Evolutionary conservation across 2,113 vertebrate species (phyloP), one percentile per base, ranked within the genome.

Genomic region (Herpetotheres cachinnans): DNA sequence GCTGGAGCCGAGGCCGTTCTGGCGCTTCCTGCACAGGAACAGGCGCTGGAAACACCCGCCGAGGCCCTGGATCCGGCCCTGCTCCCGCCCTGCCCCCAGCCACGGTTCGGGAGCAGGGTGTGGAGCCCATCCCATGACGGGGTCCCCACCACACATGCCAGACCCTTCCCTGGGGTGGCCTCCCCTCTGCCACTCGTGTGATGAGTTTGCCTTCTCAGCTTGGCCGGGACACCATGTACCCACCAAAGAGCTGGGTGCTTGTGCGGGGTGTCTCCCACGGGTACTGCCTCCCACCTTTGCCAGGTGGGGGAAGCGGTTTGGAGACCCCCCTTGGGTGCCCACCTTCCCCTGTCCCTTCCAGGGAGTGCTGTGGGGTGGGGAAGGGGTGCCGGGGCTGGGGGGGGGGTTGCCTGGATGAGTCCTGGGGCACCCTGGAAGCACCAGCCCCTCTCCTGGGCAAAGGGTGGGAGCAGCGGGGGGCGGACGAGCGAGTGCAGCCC

Each of bases 21-120:
- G 82, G 36, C 6, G 59, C 82, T 96, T 97, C 96, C 96, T 96
- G 96, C 25, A 3, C 91, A 92, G 95, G 94, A 97, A 88, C 93
- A 88, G 74, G 76, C 79, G 3, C 89, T 95, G 96, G 94, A 32
- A 95, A 92, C 91, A 86, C 90, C 90, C 92, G 16, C 54, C 65
- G 1, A 26, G 72, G 80, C 67, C 16, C 49, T 8, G 76, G 81
- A 93, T 96, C 90, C 42, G 29, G 81, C 84, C 83, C 72, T 0
- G 8, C 86, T 93, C 86, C 86, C 3, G 8, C 93, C 88, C 94
- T 81, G 77, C 72, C 32, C 38, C 2, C 0, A 11, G 72, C 69
- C 2, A 0, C 1, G 18, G 10, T 8, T 59, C 3, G 22, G 81
- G 54, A 89, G 15, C 0, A 0, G 66, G 67, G 16, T 50, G 13